phyloP scores from a whole-genome alignment of 2,113 vertebrate species.

The Donacobius atricapilla region DNA sequence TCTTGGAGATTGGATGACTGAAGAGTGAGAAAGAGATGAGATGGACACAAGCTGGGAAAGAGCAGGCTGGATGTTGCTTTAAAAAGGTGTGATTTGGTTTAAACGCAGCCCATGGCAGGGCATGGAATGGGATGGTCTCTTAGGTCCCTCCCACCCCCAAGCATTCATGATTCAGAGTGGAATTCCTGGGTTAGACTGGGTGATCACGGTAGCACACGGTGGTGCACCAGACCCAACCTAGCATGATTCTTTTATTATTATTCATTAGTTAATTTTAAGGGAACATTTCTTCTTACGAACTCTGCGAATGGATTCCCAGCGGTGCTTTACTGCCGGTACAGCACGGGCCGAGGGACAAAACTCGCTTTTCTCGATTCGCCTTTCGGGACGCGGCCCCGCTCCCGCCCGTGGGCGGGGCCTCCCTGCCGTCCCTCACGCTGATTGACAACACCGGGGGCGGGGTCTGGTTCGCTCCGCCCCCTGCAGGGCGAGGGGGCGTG shows the following conservation, averaged over 20 bases:
- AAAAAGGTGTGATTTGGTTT: not conserved
- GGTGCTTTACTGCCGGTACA: accelerated
- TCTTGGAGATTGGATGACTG: not conserved
- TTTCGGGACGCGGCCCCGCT: no score
- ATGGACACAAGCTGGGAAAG: not conserved
- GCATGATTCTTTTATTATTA: not conserved
- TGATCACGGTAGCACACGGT: accelerated
- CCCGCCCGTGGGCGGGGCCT: not conserved
- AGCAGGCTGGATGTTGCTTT: not conserved
- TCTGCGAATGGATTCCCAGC: accelerated
- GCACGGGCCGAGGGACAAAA: not conserved
- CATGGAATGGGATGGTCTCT: no score
- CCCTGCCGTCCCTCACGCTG: accelerated
- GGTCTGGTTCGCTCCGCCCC: accelerated
- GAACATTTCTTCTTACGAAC: accelerated
- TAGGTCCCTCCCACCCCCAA: no score
- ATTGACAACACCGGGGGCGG: accelerated
- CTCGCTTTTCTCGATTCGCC: accelerated
- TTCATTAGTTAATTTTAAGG: not conserved
- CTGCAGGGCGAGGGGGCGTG: not conserved
- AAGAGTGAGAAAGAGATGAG: not conserved
- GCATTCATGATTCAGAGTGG: not conserved
- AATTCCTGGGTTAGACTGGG: accelerated
- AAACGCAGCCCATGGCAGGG: not conserved
- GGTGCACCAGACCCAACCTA: not conserved